Evolutionary conservation across 2,888 invertebrate species (phyloP).

Genomic region (Lutraria lutraria): DNA sequence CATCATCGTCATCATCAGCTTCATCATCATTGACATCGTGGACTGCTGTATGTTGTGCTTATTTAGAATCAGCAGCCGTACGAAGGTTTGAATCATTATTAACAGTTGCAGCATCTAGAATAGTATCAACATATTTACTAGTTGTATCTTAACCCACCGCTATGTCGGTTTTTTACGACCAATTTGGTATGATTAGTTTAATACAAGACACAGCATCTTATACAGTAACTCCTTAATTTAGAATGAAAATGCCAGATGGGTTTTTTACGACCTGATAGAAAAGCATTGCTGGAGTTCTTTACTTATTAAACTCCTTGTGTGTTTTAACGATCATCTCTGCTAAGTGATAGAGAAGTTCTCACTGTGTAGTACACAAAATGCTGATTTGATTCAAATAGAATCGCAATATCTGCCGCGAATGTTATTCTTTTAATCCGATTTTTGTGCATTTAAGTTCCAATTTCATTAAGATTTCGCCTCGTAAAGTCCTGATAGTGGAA

Average conservation of each 20-base stretch:
- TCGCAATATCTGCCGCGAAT: not conserved
- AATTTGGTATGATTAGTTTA: not conserved
- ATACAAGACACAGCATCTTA: not conserved
- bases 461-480: constrained; percentile 14
- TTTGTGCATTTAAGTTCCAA: constrained; percentile 24
- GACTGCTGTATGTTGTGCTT: too few species aligned
- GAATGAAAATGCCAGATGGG: constrained; percentile 18
- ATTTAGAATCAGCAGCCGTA: not conserved
- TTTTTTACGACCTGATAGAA: constrained; percentile 2
- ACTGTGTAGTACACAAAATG: not conserved
- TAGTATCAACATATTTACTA: not conserved
- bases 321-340: not conserved
- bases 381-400: not conserved
- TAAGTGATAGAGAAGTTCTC: not conserved
- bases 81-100: not conserved
- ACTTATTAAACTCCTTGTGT: not conserved
- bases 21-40: too few species aligned
- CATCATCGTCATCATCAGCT: too few species aligned
- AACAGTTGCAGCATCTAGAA: not conserved
- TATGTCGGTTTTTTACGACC: not conserved
- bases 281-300: not conserved
- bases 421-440: not conserved
- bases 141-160: not conserved
- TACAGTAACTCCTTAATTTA: not conserved
- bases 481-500: constrained; percentile 2